Evolutionary conservation across 2,888 invertebrate genomes (phyloP).

Genomic region (Acleris emargana): DNA sequence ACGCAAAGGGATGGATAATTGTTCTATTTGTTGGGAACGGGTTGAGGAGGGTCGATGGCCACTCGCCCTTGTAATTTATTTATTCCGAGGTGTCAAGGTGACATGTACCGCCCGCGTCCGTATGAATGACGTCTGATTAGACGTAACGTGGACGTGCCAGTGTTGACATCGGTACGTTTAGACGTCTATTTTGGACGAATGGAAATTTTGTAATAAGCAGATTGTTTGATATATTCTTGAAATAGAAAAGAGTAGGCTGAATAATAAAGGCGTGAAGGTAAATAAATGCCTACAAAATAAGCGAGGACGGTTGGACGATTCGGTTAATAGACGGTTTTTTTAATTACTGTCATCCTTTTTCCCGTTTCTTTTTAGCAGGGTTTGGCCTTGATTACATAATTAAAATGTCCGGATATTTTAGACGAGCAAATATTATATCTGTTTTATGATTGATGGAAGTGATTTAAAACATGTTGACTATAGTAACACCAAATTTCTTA

Average conservation of each 20-base stretch:
- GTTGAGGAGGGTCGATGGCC: conserved; percentile 65
- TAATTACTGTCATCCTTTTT: too few species aligned
- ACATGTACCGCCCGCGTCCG: conserved; percentile 43
- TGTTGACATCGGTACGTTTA: conserved; percentile 22
- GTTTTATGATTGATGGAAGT: too few species aligned
- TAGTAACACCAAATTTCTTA: too few species aligned
- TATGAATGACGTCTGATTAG: conserved; percentile 47
- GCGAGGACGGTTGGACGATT: too few species aligned
- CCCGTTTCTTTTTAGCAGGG: too few species aligned
- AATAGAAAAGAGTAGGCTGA: conserved; percentile 7
- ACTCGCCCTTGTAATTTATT: conserved; percentile 62
- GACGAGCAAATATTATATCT: too few species aligned
- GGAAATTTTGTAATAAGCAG: not conserved
- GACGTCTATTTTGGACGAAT: conserved; percentile 10
- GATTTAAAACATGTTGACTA: too few species aligned
- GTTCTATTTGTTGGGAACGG: conserved; percentile 69
- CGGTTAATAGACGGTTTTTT: too few species aligned
- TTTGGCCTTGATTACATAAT: too few species aligned
- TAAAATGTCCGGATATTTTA: too few species aligned
- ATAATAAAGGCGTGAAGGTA: not conserved
- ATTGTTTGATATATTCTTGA: conserved; percentile 5
- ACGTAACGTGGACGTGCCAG: conserved; percentile 12
- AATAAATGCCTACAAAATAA: too few species aligned
- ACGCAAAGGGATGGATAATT: conserved; percentile 72
- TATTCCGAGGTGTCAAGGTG: conserved; percentile 56